These are phyloP conservation scores for Auanema sp. DNA, from an alignment of 2,888 invertebrate genomes.

Conservation along the genomic window DNA sequence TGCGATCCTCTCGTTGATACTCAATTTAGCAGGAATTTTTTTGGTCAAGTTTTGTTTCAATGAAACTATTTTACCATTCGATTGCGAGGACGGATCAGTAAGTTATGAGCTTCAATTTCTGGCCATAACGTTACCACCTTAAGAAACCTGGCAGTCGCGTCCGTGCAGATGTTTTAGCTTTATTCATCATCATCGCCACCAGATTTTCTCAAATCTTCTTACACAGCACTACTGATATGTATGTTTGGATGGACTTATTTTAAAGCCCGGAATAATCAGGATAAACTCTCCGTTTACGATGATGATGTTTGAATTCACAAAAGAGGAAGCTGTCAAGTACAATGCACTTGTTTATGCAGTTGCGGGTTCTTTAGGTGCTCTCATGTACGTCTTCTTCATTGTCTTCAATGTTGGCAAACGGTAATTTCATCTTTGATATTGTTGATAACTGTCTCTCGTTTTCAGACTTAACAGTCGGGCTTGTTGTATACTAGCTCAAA, in stretches of 20 bases:
- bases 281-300: conserved; percentile 39
- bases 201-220: too few relatives aligned
- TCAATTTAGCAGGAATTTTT: conserved; percentile 30
- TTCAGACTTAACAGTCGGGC: too few relatives aligned
- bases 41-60: conserved; percentile 35
- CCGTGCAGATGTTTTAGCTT: too few relatives aligned
- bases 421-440: conserved; percentile 13
- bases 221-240: too few relatives aligned
- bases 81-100: too few relatives aligned
- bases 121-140: too few relatives aligned
- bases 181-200: too few relatives aligned
- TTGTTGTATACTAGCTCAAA: too few relatives aligned
- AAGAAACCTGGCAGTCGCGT: too few relatives aligned
- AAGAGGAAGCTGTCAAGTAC: conserved; percentile 30
- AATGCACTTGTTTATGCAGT: conserved; percentile 30
- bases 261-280: conserved; percentile 12
- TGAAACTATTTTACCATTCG: conserved; percentile 26
- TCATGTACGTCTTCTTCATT: conserved; percentile 34
- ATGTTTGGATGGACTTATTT: too few relatives aligned
- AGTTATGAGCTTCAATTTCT: too few relatives aligned
- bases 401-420: conserved; percentile 22
- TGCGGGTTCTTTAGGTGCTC: conserved; percentile 27
- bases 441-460: too few relatives aligned
- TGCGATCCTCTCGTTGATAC: conserved; percentile 27
- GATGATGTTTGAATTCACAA: conserved; percentile 41